Percentiles rank a stretch among this genome's conserved stretches.
These are phyloP conservation scores for Apis laboriosa DNA, from an alignment of 1,140 invertebrate genomes.

Conservation along the genomic window DNA sequence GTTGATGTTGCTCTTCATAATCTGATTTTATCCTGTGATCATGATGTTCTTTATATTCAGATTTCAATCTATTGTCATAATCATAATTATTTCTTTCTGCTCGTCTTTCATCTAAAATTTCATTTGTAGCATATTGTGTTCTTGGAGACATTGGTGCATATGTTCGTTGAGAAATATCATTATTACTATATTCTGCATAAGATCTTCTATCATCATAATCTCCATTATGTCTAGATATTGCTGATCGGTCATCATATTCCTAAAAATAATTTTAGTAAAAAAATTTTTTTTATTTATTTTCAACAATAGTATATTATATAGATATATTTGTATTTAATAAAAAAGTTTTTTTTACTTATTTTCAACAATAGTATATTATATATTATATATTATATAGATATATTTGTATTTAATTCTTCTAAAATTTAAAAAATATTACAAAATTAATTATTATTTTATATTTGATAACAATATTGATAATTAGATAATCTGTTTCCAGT, in stretches of 20 bases:
- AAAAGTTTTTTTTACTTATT: background rate
- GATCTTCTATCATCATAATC: conserved; percentile 72
- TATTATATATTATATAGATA: too few relatives aligned
- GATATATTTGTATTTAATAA: conserved; percentile 2
- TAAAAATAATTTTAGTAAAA: conserved; percentile 51
- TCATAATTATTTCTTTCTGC: conserved; percentile 71
- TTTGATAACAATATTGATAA: background rate
- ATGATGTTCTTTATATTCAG: conserved; percentile 71
- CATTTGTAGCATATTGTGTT: conserved; percentile 65
- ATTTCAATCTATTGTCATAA: conserved; percentile 67
- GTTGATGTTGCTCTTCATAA: conserved; percentile 67
- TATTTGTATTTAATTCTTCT: conserved; percentile 2
- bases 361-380: background rate
- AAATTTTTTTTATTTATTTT: background rate
- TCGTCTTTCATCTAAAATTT: conserved; percentile 72
- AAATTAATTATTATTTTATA: conserved; percentile 1
- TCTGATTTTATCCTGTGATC: conserved; percentile 69
- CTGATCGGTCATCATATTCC: conserved; percentile 73
- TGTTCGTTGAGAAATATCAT: conserved; percentile 67
- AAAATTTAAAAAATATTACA: background rate
- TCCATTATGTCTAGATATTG: conserved; percentile 70
- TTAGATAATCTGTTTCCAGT: background rate
- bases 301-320: background rate
- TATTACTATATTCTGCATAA: conserved; percentile 68
- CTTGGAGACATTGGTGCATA: conserved; percentile 71